Evolutionary conservation across 1,140 invertebrate genomes (phyloP).

Genomic region (Drosophila busckii): DNA sequence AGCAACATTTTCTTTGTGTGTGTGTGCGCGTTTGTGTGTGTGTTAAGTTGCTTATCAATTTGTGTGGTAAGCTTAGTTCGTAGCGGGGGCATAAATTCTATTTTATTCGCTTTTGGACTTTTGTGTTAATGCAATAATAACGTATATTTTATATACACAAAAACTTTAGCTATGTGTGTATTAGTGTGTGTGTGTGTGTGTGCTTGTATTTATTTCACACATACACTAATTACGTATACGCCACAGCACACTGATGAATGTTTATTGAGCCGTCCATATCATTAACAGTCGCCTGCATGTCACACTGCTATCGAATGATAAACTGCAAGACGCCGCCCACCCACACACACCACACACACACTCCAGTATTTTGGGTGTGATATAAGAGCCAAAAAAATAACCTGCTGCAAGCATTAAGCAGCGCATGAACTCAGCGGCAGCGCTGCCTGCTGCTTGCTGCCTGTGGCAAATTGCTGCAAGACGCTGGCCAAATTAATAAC

Average conservation of each 20-base stretch:
- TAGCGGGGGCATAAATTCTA: constrained; percentile 39
- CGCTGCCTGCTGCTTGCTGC: constrained; percentile 26
- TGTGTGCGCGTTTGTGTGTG: background rate
- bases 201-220: constrained; percentile 52
- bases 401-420: no score
- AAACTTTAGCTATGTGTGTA: constrained; percentile 10
- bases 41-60: constrained; percentile 31
- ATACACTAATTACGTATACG: constrained; percentile 40
- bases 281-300: constrained; percentile 10
- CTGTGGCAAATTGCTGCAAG: constrained; percentile 8
- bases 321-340: constrained; percentile 31
- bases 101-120: constrained; percentile 36
- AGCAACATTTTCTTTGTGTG: background rate
- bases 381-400: no score
- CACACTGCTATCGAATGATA: constrained; percentile 16
- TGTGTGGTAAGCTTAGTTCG: background rate
- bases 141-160: constrained; percentile 50
- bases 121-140: constrained; percentile 51
- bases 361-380: no score
- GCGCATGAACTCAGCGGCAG: no score
- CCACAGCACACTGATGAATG: constrained; percentile 50
- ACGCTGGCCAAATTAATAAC: constrained; percentile 40
- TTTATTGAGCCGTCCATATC: background rate
- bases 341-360: constrained; percentile 23
- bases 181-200: constrained; percentile 7